Evolutionary conservation across 2,113 vertebrate species (phyloP).

Genomic region (Illadopsis cleaveri): DNA sequence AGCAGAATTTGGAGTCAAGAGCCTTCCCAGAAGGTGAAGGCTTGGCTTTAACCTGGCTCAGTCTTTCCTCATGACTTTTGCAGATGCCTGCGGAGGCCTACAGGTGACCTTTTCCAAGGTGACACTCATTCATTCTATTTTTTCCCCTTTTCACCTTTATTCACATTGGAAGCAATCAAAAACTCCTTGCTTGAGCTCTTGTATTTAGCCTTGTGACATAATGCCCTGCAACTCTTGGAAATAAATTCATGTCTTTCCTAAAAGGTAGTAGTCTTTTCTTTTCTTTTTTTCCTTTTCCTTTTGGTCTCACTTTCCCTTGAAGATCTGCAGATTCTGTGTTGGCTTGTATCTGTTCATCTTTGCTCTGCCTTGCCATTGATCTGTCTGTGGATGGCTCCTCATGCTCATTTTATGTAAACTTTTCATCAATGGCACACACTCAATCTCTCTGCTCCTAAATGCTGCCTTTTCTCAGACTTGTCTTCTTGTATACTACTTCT

Average conservation of each 20-base stretch:
- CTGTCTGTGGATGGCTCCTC: neutral
- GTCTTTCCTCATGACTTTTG: neutral
- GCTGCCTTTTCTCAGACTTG: neutral
- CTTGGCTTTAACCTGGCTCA: neutral
- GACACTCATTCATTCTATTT: neutral
- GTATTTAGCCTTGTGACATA: neutral
- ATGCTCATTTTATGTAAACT: neutral
- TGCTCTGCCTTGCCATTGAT: neutral
- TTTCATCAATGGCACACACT: neutral
- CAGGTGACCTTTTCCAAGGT: neutral
- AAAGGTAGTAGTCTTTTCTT: neutral
- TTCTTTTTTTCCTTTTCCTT: neutral
- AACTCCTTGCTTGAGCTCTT: neutral
- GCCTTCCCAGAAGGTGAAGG: neutral
- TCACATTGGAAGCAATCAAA: neutral
- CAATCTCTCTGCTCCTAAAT: neutral
- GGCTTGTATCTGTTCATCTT: neutral
- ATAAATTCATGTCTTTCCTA: neutral
- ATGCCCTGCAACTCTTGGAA: neutral
- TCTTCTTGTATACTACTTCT: neutral
- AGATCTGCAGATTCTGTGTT: neutral
- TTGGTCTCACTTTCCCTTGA: neutral
- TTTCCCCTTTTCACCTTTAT: neutral
- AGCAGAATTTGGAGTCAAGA: neutral
- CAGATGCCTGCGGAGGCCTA: neutral